phyloP scores from a whole-genome alignment of 2,888 invertebrate genomes.

The Ellobium chinense region DNA sequence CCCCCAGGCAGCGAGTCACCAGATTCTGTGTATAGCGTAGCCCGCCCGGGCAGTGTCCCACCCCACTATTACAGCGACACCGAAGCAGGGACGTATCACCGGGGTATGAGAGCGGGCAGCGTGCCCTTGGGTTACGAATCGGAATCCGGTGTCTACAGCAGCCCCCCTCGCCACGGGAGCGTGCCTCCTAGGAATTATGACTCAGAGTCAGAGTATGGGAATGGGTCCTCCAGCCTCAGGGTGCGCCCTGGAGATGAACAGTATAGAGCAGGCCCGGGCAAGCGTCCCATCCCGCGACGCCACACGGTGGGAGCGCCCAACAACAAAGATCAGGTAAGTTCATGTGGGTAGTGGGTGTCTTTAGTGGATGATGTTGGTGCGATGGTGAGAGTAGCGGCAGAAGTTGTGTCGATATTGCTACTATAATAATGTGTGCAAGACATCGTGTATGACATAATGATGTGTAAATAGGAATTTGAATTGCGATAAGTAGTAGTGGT shows the following conservation, averaged over 20 bases:
- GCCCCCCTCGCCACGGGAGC: not conserved
- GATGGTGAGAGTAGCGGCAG: no score
- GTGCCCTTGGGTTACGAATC: constrained; percentile 26
- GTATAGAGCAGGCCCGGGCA: constrained; percentile 9
- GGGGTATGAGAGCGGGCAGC: not conserved
- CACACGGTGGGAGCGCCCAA: not conserved
- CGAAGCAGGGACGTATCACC: not conserved
- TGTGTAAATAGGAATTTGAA: no score
- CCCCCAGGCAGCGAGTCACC: not conserved
- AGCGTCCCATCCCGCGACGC: constrained; percentile 8
- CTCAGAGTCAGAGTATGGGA: not conserved
- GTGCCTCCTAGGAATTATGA: not conserved
- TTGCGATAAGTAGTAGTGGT: no score
- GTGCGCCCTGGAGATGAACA: constrained; percentile 5
- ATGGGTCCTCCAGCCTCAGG: not conserved
- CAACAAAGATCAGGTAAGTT: constrained; percentile 25
- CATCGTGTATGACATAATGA: no score
- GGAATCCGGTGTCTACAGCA: not conserved
- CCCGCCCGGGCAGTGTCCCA: constrained; percentile 26
- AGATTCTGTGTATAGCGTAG: constrained; percentile 5
- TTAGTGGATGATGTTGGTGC: no score
- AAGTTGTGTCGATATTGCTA: not conserved
- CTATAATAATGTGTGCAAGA: no score
- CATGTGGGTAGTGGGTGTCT: no score
- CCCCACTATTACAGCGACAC: constrained; percentile 33